Evolutionary conservation across 2,113 vertebrate species (phyloP).

Genomic region (Colaptes auratus): DNA sequence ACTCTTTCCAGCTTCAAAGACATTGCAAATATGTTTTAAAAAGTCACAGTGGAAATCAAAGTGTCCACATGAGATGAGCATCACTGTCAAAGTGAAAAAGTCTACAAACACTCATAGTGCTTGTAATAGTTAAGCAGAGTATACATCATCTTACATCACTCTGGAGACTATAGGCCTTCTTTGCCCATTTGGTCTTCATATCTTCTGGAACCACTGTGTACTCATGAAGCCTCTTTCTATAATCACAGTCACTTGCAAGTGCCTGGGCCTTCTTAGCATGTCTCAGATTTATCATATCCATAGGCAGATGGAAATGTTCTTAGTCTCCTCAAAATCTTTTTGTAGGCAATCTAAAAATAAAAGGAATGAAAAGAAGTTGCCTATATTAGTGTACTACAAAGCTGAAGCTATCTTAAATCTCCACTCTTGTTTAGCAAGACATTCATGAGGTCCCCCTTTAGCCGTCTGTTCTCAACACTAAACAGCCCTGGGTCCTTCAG

Average conservation of each 20-base stretch:
- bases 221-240: constrained; percentile 89
- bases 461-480: too few species aligned
- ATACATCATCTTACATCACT: constrained; percentile 84
- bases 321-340: constrained; percentile 88
- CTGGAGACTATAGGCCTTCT: constrained; percentile 91
- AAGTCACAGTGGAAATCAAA: neutral
- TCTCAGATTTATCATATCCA: constrained; percentile 92
- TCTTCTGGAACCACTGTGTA: constrained; percentile 92
- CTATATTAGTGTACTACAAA: neutral
- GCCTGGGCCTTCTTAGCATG: constrained; percentile 95
- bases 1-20: neutral
- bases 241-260: constrained; percentile 92
- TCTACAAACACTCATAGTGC: neutral
- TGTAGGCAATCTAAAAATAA: constrained; percentile 86
- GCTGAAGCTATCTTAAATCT: neutral
- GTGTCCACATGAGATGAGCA: neutral
- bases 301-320: constrained; percentile 85
- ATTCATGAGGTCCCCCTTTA: too few species aligned
- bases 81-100: neutral
- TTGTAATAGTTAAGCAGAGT: neutral
- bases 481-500: too few species aligned
- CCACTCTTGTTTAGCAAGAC: neutral
- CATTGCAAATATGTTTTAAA: neutral
- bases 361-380: neutral
- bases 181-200: constrained; percentile 92